Conservation (phyloP, 2,113 vertebrate species). For the Mustelus asterias region DNA sequence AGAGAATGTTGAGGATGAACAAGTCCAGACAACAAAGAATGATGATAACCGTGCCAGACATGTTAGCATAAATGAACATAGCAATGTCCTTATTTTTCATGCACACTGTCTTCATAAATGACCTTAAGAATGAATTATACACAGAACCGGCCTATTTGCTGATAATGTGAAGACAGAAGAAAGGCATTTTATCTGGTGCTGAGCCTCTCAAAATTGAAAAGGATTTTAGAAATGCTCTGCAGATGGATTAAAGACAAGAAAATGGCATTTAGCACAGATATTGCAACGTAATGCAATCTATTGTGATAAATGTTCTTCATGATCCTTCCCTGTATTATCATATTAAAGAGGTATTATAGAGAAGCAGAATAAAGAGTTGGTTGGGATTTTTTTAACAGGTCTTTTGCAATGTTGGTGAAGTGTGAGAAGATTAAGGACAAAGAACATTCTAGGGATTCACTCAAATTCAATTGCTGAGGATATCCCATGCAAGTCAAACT, state of each 20-base stretch:
- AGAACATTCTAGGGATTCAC: neutral
- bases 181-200: neutral
- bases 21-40: neutral
- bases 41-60: neutral
- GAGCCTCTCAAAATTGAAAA: neutral
- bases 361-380: neutral
- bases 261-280: neutral
- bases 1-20: neutral
- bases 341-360: neutral
- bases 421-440: neutral
- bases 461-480: neutral
- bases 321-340: neutral
- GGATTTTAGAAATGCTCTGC: neutral
- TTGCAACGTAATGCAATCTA: neutral
- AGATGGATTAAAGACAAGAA: slow-evolving; percentile 5
- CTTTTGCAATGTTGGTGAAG: neutral
- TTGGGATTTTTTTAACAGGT: neutral
- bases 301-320: neutral
- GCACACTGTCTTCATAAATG: neutral
- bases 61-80: neutral
- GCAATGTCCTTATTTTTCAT: neutral
- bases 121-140: neutral
- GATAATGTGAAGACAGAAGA: neutral
- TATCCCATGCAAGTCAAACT: neutral
- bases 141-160: neutral